Base-by-base conservation (phyloP, 2,888 invertebrate genomes). In the Ochlodes sylvanus region DNA sequence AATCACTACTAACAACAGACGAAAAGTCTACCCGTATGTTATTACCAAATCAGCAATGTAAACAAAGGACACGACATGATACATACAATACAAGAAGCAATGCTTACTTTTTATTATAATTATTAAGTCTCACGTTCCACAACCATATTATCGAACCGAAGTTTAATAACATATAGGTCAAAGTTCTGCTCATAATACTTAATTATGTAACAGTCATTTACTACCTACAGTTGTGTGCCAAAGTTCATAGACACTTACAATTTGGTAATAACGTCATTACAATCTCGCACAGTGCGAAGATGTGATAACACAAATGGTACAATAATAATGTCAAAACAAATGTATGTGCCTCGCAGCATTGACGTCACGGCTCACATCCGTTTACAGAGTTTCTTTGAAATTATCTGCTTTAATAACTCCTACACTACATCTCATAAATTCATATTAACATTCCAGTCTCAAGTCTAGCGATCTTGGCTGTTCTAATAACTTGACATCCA, bases 341-440 rank as follows among this genome's bases (percentile, higher is more conserved):
- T 19, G 10, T 38, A 38, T 6, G 17, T 54, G 5, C 10, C 12
- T 17, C 9, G 10, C 38, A 38, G 12, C 38, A 56, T 56, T 56
- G 56, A 56, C 56, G 56, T 56, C 56, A 56, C 3, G 14, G 17
- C 17, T 38, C 19, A 56, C 34, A 38, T 56, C 38, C 38, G 56
- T 56, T 56, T 56, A 38, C 56, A 1, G 41, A 57, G 57, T 57
- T 47, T 47, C 44, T 47, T 47, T 47, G 44, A 47, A 47, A 47
- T 47, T 47, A 17, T 47, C 44, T 15, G 9, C 44, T 15, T 47
- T 17, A 47, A 47, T 47, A 47, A 17, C 44, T 47, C 44, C 15
- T 47, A 47, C 9, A 17, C 44, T 47, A 47, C 44, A 17, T 6
- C 17, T 47, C 44, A 47, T 47, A 47, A 47, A 47, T 47, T 47